Conservation (phyloP, 2,888 invertebrate genomes). For the Acleris holmiana region DNA sequence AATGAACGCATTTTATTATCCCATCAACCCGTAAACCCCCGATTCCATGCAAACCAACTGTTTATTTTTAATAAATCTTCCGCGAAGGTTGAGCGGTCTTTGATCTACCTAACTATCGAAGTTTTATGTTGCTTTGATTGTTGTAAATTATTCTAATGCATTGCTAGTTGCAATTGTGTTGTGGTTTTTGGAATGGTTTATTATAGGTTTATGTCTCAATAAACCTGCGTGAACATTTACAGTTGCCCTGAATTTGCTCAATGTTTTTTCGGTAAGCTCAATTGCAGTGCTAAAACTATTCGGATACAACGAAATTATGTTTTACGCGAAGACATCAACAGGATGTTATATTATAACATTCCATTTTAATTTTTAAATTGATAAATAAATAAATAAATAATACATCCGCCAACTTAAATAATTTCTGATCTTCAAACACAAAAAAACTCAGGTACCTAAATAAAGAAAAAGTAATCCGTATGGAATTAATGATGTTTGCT, state of each 20-base stretch:
- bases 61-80: constrained; percentile 77
- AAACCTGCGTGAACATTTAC: constrained; percentile 60
- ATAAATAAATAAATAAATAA: too few relatives aligned
- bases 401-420: too few relatives aligned
- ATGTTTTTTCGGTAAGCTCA: constrained; percentile 51
- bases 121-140: constrained; percentile 51
- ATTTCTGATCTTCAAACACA: background rate
- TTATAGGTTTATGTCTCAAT: constrained; percentile 62
- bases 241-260: constrained; percentile 57
- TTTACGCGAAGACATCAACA: background rate
- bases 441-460: background rate
- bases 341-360: too few relatives aligned
- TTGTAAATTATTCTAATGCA: constrained; percentile 51
- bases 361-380: too few relatives aligned
- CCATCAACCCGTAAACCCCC: constrained; percentile 74
- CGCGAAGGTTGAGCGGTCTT: constrained; percentile 64
- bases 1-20: constrained; percentile 81
- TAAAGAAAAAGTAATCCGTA: constrained; percentile 9
- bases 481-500: constrained; percentile 22
- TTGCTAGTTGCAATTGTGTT: constrained; percentile 53
- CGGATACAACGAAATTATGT: background rate
- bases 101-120: constrained; percentile 60
- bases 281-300: constrained; percentile 45
- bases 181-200: constrained; percentile 36
- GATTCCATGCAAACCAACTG: constrained; percentile 57